Evolutionary conservation across 35 echinoderm and acorn worm species (phyloP).

Genomic region (Ophiothrix spiculata): DNA sequence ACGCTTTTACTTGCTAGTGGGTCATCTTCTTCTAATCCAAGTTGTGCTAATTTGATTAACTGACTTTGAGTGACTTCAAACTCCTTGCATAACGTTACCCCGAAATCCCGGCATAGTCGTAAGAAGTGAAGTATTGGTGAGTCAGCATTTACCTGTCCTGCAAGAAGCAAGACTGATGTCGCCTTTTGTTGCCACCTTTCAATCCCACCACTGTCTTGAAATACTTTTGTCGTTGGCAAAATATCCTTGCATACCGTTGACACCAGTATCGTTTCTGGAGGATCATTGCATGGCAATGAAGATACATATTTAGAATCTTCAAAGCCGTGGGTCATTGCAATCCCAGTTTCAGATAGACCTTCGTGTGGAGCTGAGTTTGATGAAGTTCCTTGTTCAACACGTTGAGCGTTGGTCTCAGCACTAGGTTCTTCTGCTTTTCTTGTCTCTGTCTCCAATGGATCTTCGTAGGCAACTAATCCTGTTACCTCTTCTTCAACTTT

Average conservation of each 20-base stretch:
- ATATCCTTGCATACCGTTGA: slow-evolving; percentile 6
- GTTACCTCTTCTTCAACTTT: too few species aligned
- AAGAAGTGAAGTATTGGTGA: slow-evolving; percentile 15
- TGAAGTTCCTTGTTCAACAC: not conserved
- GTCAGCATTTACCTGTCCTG: slow-evolving; percentile 1
- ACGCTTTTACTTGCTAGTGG: slow-evolving; percentile 13
- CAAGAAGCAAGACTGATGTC: slow-evolving; percentile 6
- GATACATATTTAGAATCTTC: not conserved
- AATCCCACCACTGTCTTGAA: not conserved
- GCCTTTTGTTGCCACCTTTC: not conserved
- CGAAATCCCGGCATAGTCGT: slow-evolving; percentile 38
- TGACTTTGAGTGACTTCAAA: not conserved
- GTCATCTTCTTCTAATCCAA: not conserved
- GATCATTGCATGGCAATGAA: not conserved
- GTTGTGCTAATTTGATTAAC: not conserved
- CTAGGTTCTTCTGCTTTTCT: not conserved
- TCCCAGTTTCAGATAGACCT: not conserved
- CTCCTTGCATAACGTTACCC: not conserved
- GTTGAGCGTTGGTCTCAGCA: not conserved
- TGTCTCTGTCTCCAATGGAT: not conserved
- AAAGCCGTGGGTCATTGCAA: not conserved
- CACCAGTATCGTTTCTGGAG: slow-evolving; percentile 5
- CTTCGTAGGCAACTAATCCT: not conserved
- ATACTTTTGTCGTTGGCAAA: not conserved
- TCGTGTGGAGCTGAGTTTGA: not conserved